phyloP scores from a whole-genome alignment of 2,888 invertebrate genomes.

The Pycnomerus fuliginosus region DNA sequence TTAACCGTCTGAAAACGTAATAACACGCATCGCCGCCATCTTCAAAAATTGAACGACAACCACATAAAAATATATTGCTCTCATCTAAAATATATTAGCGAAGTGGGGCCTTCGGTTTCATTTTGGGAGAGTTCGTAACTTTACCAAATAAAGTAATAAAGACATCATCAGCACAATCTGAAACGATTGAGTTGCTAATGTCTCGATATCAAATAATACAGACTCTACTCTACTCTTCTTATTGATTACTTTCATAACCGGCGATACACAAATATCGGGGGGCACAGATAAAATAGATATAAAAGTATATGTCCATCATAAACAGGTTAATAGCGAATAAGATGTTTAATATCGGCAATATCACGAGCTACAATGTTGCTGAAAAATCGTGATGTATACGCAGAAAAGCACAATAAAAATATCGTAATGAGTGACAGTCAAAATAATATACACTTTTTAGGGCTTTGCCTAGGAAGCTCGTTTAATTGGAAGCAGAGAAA shows the following conservation, averaged over 20 bases:
- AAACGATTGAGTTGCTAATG: conserved; percentile 29
- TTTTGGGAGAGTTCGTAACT: conserved; percentile 13
- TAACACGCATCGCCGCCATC: conserved; percentile 39
- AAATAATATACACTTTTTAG: background rate
- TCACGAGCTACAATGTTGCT: conserved; percentile 31
- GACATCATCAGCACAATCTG: conserved; percentile 32
- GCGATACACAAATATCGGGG: conserved; percentile 27
- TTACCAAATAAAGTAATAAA: too few relatives aligned
- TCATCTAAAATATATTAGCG: conserved; percentile 41
- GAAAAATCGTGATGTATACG: too few relatives aligned
- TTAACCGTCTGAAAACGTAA: conserved; percentile 30
- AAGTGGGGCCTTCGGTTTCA: background rate
- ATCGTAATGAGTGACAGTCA: too few relatives aligned
- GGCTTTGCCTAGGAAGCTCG: conserved; percentile 15
- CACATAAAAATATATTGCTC: conserved; percentile 41
- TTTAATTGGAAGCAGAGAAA: conserved; percentile 19
- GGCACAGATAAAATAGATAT: conserved; percentile 33
- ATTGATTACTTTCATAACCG: conserved; percentile 34
- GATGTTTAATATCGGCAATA: conserved; percentile 34
- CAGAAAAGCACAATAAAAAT: too few relatives aligned
- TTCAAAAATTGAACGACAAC: too few relatives aligned
- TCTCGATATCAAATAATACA: conserved; percentile 30
- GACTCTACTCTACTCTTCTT: conserved; percentile 20
- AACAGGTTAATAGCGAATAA: conserved; percentile 36
- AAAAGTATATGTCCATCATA: conserved; percentile 33